phyloP scores from a whole-genome alignment of 2,113 vertebrate species.

The Spermophilus dauricus region DNA sequence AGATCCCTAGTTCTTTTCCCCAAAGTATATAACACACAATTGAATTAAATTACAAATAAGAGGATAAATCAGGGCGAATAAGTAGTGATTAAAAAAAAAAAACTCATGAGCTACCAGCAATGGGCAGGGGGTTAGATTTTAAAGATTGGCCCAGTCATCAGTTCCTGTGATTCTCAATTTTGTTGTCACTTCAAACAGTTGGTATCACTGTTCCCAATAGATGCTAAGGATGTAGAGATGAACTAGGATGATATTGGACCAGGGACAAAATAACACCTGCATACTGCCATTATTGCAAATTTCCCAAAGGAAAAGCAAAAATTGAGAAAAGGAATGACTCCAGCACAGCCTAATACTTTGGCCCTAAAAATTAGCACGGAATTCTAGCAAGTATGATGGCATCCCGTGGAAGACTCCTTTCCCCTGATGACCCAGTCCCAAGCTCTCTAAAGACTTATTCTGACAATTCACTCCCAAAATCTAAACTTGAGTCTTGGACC shows the following conservation, averaged over 20 bases:
- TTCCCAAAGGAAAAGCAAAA: neutral
- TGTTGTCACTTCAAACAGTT: neutral
- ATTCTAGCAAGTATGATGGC: neutral
- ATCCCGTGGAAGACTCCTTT: neutral
- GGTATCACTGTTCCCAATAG: neutral
- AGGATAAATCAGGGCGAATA: neutral
- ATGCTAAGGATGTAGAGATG: neutral
- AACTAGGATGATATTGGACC: neutral
- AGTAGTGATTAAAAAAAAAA: neutral
- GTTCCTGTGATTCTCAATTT: neutral
- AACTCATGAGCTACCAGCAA: neutral
- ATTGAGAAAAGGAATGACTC: neutral
- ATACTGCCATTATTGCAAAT: neutral
- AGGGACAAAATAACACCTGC: neutral
- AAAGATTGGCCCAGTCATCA: neutral
- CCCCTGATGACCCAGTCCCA: neutral
- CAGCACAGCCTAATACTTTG: neutral
- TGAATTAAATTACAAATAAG: slow-evolving; percentile 30
- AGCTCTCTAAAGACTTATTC: neutral
- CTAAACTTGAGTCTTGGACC: neutral
- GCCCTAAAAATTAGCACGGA: neutral
- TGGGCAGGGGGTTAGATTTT: neutral
- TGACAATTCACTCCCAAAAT: neutral
- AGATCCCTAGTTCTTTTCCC: neutral
- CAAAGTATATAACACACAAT: neutral